Conservation (phyloP, 2,113 vertebrate species). For the Podarcis cretensis region DNA sequence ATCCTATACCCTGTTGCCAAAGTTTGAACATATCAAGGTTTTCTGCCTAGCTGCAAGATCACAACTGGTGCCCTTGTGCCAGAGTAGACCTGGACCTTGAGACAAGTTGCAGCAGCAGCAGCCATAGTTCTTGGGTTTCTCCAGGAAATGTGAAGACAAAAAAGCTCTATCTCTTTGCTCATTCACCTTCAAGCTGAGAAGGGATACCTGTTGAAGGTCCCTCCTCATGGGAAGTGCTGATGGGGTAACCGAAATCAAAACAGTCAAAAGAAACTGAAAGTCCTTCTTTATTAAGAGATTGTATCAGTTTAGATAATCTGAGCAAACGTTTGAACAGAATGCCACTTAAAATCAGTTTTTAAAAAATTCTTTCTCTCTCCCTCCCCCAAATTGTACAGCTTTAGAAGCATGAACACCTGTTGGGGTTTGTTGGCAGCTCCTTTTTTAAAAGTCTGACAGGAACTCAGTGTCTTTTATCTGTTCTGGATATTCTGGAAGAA, state of each 20-base stretch:
- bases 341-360: background rate
- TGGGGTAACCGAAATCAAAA: background rate
- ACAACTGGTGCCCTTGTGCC: too few species aligned
- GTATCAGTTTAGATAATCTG: background rate
- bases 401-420: background rate
- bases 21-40: background rate
- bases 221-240: background rate
- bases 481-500: constrained; percentile 54
- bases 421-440: background rate
- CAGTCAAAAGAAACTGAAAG: background rate
- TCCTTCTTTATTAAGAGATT: background rate
- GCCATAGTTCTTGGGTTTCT: background rate
- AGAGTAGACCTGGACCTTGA: background rate
- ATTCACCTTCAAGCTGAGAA: too few species aligned
- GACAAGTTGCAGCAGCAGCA: background rate
- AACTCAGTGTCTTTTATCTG: background rate
- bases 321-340: background rate
- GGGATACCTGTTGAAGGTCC: background rate
- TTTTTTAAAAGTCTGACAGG: background rate
- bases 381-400: background rate
- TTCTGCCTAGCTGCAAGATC: background rate
- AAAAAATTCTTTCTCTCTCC: background rate
- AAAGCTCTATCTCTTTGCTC: background rate
- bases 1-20: background rate
- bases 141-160: background rate